phyloP scores from a whole-genome alignment of 2,113 vertebrate species.

The Tetrao urogallus region DNA sequence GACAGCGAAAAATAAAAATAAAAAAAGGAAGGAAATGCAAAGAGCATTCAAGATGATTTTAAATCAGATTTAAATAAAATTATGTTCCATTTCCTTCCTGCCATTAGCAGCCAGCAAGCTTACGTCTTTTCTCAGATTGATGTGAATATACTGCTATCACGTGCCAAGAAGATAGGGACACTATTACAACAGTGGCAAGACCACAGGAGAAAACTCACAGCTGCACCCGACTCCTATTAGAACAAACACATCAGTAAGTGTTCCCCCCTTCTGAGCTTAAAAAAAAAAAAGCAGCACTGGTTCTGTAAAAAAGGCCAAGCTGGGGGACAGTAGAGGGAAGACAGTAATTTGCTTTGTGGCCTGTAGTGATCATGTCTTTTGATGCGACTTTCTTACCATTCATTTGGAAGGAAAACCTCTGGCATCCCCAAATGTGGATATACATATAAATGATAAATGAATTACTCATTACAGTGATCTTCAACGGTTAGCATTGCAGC shows the following conservation, averaged over 20 bases:
- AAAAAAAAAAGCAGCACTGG: too few relatives aligned
- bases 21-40: not conserved
- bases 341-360: not conserved
- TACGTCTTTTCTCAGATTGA: not conserved
- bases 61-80: constrained; percentile 2
- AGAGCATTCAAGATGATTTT: not conserved
- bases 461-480: not conserved
- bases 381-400: not conserved
- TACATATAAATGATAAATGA: not conserved
- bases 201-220: not conserved
- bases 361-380: not conserved
- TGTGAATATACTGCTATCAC: not conserved
- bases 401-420: not conserved
- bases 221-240: not conserved
- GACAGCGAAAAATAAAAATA: not conserved
- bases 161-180: not conserved
- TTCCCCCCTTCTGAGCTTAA: not conserved
- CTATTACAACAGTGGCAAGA: not conserved
- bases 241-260: not conserved
- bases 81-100: not conserved
- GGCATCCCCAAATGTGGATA: not conserved
- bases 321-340: fast-evolving
- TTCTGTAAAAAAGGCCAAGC: not conserved
- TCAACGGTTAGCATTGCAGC: not conserved
- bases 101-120: not conserved